Conservation (phyloP, 2,113 vertebrate genomes). For the Platycercus adscitus region DNA sequence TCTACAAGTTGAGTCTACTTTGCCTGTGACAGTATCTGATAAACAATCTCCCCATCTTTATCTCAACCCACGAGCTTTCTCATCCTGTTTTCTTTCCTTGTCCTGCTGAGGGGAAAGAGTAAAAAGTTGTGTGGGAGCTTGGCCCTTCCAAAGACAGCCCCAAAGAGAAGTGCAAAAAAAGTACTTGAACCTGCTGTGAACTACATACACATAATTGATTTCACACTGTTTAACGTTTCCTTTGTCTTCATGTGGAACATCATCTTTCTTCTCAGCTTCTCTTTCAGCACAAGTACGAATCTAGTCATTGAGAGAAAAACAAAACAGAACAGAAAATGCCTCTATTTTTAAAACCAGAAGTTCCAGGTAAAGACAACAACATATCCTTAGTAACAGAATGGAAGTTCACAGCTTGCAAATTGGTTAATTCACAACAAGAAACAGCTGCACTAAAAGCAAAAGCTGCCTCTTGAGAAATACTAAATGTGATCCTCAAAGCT, state of each 20-base stretch:
- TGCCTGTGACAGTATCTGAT: neutral
- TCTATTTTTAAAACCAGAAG: neutral
- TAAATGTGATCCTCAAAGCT: neutral
- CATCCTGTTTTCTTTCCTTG: neutral
- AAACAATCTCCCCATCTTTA: neutral
- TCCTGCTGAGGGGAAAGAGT: neutral
- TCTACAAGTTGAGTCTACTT: neutral
- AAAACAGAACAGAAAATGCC: neutral
- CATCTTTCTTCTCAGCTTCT: conserved; percentile 88
- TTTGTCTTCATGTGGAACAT: conserved; percentile 92
- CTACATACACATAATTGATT: conserved; percentile 94
- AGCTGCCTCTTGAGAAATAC: neutral
- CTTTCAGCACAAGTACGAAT: conserved; percentile 89
- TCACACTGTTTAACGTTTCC: conserved; percentile 96
- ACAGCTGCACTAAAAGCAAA: neutral
- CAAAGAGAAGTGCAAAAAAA: neutral
- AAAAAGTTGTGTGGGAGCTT: neutral
- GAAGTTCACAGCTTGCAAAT: neutral
- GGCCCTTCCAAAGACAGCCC: neutral
- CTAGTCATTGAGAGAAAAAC: conserved; percentile 63
- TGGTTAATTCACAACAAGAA: neutral
- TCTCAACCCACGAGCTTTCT: neutral
- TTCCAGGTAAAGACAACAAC: neutral
- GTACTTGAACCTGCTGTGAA: neutral
- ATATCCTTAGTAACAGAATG: neutral